Percentiles rank a stretch among this genome's conserved stretches.
Evolutionary conservation across 2,113 vertebrate genomes (phyloP).

Genomic region (Mustela nigripes): DNA sequence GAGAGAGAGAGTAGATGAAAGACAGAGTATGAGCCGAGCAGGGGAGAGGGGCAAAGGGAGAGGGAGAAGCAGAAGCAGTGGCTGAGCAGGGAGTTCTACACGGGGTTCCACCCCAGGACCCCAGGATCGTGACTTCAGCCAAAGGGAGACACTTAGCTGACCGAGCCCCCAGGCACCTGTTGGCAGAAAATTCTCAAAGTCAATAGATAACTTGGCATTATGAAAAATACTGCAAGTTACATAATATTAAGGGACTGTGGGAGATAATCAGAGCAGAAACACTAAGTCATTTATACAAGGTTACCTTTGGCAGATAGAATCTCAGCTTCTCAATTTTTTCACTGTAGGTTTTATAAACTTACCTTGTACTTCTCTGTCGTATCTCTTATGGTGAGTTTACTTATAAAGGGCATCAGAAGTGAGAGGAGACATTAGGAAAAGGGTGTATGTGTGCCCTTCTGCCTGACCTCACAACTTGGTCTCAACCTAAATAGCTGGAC

Average conservation of each 20-base stretch:
- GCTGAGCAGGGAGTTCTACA: neutral
- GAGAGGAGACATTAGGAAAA: neutral
- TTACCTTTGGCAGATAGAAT: neutral
- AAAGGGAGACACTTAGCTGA: neutral
- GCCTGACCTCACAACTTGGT: neutral
- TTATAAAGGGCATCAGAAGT: neutral
- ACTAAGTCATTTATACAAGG: neutral
- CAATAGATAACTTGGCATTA: neutral
- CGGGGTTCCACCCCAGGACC: accelerated
- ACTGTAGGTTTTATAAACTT: neutral
- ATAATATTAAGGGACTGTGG: neutral
- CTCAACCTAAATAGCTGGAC: neutral
- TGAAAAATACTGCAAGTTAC: neutral
- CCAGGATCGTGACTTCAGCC: neutral
- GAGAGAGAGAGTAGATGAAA: neutral
- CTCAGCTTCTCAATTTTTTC: neutral
- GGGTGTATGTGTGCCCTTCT: neutral
- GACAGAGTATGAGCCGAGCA: neutral
- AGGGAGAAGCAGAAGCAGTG: neutral
- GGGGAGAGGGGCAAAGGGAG: neutral
- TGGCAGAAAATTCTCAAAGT: constrained; percentile 26
- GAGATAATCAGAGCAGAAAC: neutral
- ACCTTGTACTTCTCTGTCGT: neutral
- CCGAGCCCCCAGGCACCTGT: neutral
- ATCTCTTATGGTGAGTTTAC: neutral